Percentiles rank a stretch among this genome's conserved stretches.
Evolutionary conservation across 1,140 invertebrate species (phyloP).

Genomic region (Scaptomyza graminum): DNA sequence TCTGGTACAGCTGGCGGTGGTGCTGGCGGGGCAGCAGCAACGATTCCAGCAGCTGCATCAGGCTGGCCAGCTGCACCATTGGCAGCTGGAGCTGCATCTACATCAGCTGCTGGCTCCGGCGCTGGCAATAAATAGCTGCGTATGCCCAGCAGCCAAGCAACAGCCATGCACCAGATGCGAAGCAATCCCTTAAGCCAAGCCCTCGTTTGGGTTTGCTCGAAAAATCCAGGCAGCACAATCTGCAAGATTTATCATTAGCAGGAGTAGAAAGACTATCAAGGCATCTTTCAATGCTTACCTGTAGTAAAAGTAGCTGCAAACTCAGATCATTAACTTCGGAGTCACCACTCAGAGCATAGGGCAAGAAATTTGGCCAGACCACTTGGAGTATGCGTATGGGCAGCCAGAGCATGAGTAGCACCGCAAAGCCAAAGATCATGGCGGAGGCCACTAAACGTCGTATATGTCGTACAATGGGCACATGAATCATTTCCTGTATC

Average conservation of each 20-base stretch:
- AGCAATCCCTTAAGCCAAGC: constrained; percentile 96
- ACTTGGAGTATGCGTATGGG: constrained; percentile 95
- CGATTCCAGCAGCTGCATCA: constrained; percentile 27
- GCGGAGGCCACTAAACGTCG: constrained; percentile 95
- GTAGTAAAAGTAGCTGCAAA: constrained; percentile 95
- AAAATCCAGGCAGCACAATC: constrained; percentile 96
- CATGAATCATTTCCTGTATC: constrained; percentile 99
- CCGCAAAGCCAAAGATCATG: constrained; percentile 97
- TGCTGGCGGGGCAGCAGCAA: constrained; percentile 28
- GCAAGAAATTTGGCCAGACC: constrained; percentile 94
- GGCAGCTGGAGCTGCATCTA: constrained; percentile 75
- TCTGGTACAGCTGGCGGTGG: constrained; percentile 81
- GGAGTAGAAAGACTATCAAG: not conserved
- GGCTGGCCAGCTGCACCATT: constrained; percentile 17
- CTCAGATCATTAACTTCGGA: constrained; percentile 96
- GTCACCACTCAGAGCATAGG: constrained; percentile 93
- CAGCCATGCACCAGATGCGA: constrained; percentile 93
- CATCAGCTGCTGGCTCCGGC: constrained; percentile 46
- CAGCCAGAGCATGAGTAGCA: constrained; percentile 97
- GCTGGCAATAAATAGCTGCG: constrained; percentile 95
- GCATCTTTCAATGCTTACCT: constrained; percentile 85
- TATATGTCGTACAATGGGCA: constrained; percentile 95
- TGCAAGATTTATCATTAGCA: constrained; percentile 56
- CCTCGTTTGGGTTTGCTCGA: constrained; percentile 98
- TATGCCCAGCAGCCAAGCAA: constrained; percentile 93